These are phyloP conservation scores for Anser brachyrhynchus DNA, from an alignment of 2,113 vertebrate species.

Conservation along the genomic window DNA sequence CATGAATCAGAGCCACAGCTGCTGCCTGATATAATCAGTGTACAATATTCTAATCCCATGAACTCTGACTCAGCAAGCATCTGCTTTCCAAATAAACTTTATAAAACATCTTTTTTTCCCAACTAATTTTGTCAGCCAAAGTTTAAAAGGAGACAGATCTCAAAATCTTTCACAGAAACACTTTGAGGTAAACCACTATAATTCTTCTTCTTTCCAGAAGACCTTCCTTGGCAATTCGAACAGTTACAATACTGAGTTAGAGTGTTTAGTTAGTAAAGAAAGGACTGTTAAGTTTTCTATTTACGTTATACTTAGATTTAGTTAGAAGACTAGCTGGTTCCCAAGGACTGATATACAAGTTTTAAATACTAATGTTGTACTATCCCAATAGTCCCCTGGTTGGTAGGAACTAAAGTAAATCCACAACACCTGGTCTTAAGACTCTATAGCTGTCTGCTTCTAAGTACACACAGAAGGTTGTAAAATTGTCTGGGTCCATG, in stretches of 20 bases:
- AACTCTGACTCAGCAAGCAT: conserved; percentile 67
- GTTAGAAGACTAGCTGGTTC: neutral
- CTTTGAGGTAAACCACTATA: neutral
- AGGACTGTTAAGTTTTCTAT: neutral
- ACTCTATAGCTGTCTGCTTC: neutral
- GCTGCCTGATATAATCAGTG: conserved; percentile 52
- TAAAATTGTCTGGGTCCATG: neutral
- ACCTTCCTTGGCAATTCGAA: neutral
- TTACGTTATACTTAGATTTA: neutral
- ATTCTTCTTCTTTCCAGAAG: neutral
- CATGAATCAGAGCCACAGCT: conserved; percentile 59
- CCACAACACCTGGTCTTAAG: neutral
- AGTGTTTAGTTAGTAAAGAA: neutral
- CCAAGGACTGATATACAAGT: neutral
- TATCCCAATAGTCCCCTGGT: neutral
- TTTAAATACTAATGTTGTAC: neutral
- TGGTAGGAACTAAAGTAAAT: neutral
- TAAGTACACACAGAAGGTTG: neutral
- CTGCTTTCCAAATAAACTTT: conserved; percentile 60
- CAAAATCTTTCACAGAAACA: neutral
- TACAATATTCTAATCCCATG: conserved; percentile 62
- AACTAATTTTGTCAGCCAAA: conserved; percentile 17
- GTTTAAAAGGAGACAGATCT: conserved; percentile 25
- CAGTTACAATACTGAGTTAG: neutral
- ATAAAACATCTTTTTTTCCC: neutral